Conservation (phyloP, 2,113 vertebrate species). For the Caranx ignobilis region DNA sequence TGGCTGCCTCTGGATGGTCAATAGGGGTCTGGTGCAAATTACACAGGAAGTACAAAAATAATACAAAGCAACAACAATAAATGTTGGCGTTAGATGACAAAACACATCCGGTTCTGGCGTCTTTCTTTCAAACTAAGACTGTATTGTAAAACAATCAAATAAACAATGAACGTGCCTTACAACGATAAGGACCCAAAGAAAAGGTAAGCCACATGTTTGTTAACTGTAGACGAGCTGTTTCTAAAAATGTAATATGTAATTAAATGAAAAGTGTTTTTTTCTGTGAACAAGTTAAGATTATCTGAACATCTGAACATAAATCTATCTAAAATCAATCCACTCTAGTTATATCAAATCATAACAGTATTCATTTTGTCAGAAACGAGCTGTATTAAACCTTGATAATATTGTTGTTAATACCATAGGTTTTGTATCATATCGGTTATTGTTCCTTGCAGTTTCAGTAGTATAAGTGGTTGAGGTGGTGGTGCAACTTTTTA, state of each 20-base stretch:
- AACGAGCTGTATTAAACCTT: no score
- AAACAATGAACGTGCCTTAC: background rate
- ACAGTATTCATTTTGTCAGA: background rate
- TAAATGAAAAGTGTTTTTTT: background rate
- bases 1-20: conserved; percentile 45
- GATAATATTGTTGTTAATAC: background rate
- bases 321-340: background rate
- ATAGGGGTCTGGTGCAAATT: conserved; percentile 29
- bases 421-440: no score
- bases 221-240: background rate
- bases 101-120: conserved; percentile 19
- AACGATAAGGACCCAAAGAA: background rate
- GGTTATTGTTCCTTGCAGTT: no score
- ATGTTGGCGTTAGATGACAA: background rate
- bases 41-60: conserved; percentile 50
- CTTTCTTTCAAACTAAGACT: conserved; percentile 49
- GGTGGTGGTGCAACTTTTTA: no score
- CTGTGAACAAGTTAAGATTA: background rate
- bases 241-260: background rate
- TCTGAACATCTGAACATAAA: no score
- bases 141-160: background rate
- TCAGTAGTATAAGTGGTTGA: no score
- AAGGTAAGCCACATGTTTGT: background rate
- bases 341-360: background rate
- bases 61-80: background rate